These are phyloP conservation scores for Limnephilus marmoratus DNA, from an alignment of 2,888 invertebrate species.

Conservation along the genomic window DNA sequence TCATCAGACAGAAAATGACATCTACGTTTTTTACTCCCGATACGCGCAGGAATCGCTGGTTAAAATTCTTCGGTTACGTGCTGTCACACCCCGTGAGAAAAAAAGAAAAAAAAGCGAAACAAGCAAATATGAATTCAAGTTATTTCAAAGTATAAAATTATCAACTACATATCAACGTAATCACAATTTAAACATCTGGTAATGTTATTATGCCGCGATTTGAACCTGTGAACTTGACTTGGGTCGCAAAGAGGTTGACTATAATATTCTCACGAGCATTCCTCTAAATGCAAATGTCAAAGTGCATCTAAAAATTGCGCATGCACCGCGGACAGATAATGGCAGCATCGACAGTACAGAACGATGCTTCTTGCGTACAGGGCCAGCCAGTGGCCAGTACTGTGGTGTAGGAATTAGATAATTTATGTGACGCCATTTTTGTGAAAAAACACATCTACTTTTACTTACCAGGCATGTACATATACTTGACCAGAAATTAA, in stretches of 20 bases:
- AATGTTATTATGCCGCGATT: background rate
- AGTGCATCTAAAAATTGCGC: background rate
- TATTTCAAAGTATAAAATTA: background rate
- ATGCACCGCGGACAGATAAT: background rate
- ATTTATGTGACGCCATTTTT: too few relatives aligned
- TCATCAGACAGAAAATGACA: too few relatives aligned
- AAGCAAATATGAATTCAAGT: background rate
- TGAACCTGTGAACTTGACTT: background rate
- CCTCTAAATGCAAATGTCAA: constrained; percentile 5
- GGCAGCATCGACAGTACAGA: background rate
- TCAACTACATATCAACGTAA: background rate
- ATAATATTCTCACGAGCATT: background rate
- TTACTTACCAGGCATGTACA: too few relatives aligned
- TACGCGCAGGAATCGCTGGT: too few relatives aligned
- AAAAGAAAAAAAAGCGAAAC: too few relatives aligned
- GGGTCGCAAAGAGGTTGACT: background rate
- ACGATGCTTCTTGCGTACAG: background rate
- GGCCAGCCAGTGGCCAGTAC: background rate
- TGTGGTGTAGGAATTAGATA: background rate
- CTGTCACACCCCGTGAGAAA: too few relatives aligned
- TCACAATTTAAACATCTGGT: background rate
- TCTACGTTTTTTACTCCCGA: too few relatives aligned
- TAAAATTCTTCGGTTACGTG: too few relatives aligned
- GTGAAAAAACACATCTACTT: too few relatives aligned
- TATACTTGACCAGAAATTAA: too few relatives aligned